These are phyloP conservation scores for Dione juno DNA, from an alignment of 2,888 invertebrate genomes.

Conservation along the genomic window DNA sequence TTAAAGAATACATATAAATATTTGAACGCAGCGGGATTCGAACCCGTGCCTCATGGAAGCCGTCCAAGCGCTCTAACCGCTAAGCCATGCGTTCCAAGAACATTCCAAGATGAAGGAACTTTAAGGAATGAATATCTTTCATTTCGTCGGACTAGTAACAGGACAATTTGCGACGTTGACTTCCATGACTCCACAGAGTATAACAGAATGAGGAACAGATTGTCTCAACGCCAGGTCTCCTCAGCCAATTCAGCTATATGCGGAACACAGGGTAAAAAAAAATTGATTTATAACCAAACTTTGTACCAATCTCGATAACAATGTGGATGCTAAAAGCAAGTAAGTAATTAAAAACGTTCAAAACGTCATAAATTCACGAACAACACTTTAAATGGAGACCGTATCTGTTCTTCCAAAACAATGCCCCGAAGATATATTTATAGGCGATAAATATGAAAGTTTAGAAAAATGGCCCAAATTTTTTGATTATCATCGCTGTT, in stretches of 20 bases:
- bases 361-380: slow-evolving; percentile 68
- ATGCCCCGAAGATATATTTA: slow-evolving; percentile 55
- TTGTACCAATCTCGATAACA: slow-evolving; percentile 9
- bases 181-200: not conserved
- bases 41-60: too few species aligned
- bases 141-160: not conserved
- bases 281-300: not conserved
- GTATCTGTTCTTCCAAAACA: slow-evolving; percentile 57
- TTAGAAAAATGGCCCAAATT: slow-evolving; percentile 23
- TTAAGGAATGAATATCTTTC: not conserved
- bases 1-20: too few species aligned
- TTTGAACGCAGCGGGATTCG: too few species aligned
- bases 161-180: not conserved
- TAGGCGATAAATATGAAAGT: slow-evolving; percentile 50
- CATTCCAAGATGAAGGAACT: too few species aligned
- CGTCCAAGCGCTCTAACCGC: too few species aligned
- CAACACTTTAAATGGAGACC: slow-evolving; percentile 73
- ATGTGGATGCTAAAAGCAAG: slow-evolving; percentile 47
- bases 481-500: slow-evolving; percentile 18
- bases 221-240: not conserved
- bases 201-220: not conserved
- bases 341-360: slow-evolving; percentile 68
- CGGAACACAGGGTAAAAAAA: not conserved
- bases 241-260: not conserved
- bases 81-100: too few species aligned